Conservation (phyloP, 1,140 invertebrate species). For the Phymorhynchus buccinoides region DNA sequence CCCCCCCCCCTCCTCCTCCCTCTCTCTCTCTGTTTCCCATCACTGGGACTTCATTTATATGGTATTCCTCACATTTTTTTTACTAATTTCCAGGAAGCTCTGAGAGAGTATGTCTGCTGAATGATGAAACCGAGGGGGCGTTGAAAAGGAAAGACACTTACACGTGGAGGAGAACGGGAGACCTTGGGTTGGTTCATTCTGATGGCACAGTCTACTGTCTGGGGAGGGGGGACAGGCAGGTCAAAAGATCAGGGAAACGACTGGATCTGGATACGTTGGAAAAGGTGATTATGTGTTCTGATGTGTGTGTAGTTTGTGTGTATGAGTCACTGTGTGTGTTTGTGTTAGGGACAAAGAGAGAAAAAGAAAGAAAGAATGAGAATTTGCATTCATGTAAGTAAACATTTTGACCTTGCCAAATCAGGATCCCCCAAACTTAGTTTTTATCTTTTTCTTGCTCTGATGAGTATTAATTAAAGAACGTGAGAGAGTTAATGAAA, state of each 20-base stretch:
- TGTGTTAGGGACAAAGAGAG: neutral
- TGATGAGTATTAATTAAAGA: too few relatives aligned
- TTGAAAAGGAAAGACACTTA: neutral
- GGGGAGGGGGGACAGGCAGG: conserved; percentile 79
- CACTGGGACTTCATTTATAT: too few relatives aligned
- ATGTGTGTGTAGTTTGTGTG: neutral
- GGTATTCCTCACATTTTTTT: too few relatives aligned
- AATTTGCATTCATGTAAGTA: neutral
- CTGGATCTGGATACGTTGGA: conserved; percentile 79
- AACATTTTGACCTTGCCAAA: too few relatives aligned
- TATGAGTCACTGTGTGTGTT: neutral
- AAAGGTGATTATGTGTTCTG: conserved; percentile 59
- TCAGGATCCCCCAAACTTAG: too few relatives aligned
- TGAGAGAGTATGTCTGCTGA: conserved; percentile 61
- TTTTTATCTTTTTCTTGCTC: too few relatives aligned
- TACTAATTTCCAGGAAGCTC: neutral
- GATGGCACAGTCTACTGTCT: conserved; percentile 78
- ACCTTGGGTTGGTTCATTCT: conserved; percentile 75
- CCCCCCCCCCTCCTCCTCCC: too few relatives aligned
- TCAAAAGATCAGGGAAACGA: conserved; percentile 85
- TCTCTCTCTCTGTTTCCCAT: too few relatives aligned
- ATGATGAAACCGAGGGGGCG: conserved; percentile 46
- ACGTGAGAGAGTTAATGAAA: too few relatives aligned
- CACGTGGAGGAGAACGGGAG: conserved; percentile 79
- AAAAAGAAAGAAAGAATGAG: conserved; percentile 1